These are phyloP conservation scores for Schrankia costaestrigalis DNA, from an alignment of 2,888 invertebrate genomes.

Conservation along the genomic window DNA sequence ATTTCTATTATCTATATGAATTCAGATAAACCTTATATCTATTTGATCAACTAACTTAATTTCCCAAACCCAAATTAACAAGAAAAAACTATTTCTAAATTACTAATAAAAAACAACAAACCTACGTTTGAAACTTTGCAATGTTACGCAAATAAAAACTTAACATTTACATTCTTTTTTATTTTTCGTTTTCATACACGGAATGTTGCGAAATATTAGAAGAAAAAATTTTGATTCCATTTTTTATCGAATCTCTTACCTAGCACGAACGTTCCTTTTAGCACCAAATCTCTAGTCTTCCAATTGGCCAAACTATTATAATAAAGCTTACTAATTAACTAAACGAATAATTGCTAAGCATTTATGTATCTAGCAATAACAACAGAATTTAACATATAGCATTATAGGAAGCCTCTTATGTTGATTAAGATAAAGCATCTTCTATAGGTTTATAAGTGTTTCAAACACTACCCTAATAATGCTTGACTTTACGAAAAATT, in stretches of 20 bases:
- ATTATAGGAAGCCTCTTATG: slow-evolving; percentile 77
- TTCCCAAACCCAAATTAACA: slow-evolving; percentile 80
- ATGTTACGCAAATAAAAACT: slow-evolving; percentile 76
- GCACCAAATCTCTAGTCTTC: slow-evolving; percentile 80
- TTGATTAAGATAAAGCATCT: slow-evolving; percentile 59
- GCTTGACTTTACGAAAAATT: slow-evolving; percentile 47
- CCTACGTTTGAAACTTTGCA: slow-evolving; percentile 70
- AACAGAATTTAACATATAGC: slow-evolving; percentile 76
- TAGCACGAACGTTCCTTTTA: slow-evolving; percentile 69
- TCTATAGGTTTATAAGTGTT: slow-evolving; percentile 43
- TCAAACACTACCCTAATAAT: slow-evolving; percentile 53
- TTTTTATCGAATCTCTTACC: slow-evolving; percentile 43
- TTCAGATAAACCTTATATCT: slow-evolving; percentile 77
- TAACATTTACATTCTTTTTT: slow-evolving; percentile 63
- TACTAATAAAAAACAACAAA: slow-evolving; percentile 77
- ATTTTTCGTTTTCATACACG: slow-evolving; percentile 46
- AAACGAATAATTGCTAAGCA: slow-evolving; percentile 76
- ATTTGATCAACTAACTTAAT: slow-evolving; percentile 75
- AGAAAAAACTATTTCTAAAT: slow-evolving; percentile 70
- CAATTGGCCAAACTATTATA: slow-evolving; percentile 71
- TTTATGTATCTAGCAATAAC: slow-evolving; percentile 78
- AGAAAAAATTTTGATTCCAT: slow-evolving; percentile 48
- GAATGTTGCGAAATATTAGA: slow-evolving; percentile 69
- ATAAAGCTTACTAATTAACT: slow-evolving; percentile 74
- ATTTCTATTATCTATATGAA: slow-evolving; percentile 72